Conservation (phyloP, 2,113 vertebrate genomes). For the Bujurquina vittata region DNA sequence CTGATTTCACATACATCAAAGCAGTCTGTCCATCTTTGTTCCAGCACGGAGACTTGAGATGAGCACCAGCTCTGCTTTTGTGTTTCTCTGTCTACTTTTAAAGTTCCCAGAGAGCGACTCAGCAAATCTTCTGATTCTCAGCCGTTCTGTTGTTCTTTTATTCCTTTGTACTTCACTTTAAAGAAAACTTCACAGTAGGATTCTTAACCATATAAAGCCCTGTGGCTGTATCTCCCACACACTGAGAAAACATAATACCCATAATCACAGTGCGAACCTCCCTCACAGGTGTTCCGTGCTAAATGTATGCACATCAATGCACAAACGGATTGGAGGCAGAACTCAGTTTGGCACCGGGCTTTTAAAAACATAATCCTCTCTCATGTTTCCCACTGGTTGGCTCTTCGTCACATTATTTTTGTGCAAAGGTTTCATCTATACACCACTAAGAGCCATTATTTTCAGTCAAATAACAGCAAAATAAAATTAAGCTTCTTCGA, state of each 20-base stretch:
- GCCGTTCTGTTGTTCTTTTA: not conserved
- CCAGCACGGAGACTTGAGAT: not conserved
- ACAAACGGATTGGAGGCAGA: slow-evolving; percentile 4
- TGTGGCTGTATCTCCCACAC: slow-evolving; percentile 39
- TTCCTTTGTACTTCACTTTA: not conserved
- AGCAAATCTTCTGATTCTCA: not conserved
- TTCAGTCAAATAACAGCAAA: not conserved
- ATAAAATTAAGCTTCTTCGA: not conserved
- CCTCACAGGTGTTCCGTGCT: slow-evolving; percentile 34
- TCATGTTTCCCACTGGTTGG: slow-evolving; percentile 5
- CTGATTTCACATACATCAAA: not conserved
- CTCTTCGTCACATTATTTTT: not conserved
- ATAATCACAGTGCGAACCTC: slow-evolving; percentile 33
- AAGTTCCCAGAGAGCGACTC: slow-evolving; percentile 6
- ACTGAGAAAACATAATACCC: slow-evolving; percentile 20
- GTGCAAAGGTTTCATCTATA: not conserved
- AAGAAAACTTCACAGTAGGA: slow-evolving; percentile 26
- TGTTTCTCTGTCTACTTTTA: not conserved
- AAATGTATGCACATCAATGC: slow-evolving; percentile 23
- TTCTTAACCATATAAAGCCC: slow-evolving; percentile 23
- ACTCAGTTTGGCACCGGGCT: not conserved
- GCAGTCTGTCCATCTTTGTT: not conserved
- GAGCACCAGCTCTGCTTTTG: slow-evolving; percentile 10
- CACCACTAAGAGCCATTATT: not conserved
- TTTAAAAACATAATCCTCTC: slow-evolving; percentile 21